A percentile compares a stretch with the other conserved stretches of the same genome.
These are phyloP conservation scores for Babylonia areolata DNA, from an alignment of 1,140 invertebrate genomes.

Conservation along the genomic window DNA sequence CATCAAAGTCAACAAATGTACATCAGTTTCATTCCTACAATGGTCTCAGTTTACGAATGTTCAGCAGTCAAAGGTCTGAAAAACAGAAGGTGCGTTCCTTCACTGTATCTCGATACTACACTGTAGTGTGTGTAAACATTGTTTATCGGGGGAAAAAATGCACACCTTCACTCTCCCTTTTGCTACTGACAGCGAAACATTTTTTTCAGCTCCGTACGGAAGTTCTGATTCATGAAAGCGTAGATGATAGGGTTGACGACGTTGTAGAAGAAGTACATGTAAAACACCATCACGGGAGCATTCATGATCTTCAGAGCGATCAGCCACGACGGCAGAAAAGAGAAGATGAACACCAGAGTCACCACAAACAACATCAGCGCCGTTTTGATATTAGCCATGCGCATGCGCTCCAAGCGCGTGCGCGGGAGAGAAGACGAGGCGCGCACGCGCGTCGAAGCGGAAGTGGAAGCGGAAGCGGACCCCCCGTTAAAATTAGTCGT, in stretches of 20 bases:
- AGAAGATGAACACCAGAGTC: conserved; percentile 68
- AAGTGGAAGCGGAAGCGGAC: neutral
- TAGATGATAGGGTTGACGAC: conserved; percentile 75
- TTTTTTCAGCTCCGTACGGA: conserved; percentile 68
- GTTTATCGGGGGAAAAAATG: neutral
- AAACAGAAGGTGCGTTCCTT: too few relatives aligned
- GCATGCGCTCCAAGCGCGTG: conserved; percentile 49
- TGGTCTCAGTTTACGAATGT: too few relatives aligned
- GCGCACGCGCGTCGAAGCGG: neutral
- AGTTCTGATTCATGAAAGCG: conserved; percentile 74
- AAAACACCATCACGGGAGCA: conserved; percentile 69
- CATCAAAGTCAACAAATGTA: too few relatives aligned
- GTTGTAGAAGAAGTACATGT: conserved; percentile 74
- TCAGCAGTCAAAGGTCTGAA: too few relatives aligned
- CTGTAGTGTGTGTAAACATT: neutral
- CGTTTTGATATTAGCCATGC: conserved; percentile 71
- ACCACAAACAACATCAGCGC: conserved; percentile 73
- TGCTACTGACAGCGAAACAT: conserved; percentile 56
- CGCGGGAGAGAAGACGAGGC: conserved; percentile 28
- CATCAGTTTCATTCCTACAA: too few relatives aligned
- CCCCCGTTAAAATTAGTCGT: conserved; percentile 22
- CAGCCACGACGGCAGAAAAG: conserved; percentile 71
- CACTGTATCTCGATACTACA: too few relatives aligned
- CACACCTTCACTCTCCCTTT: neutral
- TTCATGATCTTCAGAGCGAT: conserved; percentile 64